These are phyloP conservation scores for Pseudococcus viburni DNA, from an alignment of 2,888 invertebrate genomes.

Conservation along the genomic window DNA sequence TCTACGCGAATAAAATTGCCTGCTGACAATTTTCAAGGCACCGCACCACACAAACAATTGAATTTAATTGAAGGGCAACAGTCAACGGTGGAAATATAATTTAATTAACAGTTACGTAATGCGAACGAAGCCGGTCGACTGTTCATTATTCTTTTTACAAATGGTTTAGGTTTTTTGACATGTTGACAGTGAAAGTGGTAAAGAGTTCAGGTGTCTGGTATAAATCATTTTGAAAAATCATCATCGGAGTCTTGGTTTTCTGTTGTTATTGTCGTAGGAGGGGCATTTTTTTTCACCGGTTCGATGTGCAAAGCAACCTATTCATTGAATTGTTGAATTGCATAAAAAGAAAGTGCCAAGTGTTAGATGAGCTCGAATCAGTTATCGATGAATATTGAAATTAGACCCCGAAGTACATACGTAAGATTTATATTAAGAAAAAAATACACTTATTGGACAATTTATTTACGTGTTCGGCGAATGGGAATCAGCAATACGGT, in stretches of 20 bases:
- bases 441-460: background rate
- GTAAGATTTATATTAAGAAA: background rate
- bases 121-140: background rate
- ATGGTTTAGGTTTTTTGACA: conserved; percentile 13
- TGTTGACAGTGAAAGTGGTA: background rate
- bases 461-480: background rate
- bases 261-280: background rate
- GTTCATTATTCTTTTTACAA: conserved; percentile 11
- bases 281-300: background rate
- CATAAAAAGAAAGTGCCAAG: no score
- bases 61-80: background rate
- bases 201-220: background rate
- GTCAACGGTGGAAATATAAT: background rate
- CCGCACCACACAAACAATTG: background rate
- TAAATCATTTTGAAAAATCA: background rate
- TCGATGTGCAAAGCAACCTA: background rate
- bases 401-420: no score
- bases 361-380: no score
- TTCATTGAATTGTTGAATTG: no score
- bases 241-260: background rate
- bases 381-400: no score
- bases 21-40: background rate
- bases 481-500: no score
- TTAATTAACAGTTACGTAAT: conserved; percentile 4
- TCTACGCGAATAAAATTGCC: background rate